These are phyloP conservation scores for Bos javanicus DNA, from an alignment of 2,113 vertebrate genomes.

Conservation along the genomic window DNA sequence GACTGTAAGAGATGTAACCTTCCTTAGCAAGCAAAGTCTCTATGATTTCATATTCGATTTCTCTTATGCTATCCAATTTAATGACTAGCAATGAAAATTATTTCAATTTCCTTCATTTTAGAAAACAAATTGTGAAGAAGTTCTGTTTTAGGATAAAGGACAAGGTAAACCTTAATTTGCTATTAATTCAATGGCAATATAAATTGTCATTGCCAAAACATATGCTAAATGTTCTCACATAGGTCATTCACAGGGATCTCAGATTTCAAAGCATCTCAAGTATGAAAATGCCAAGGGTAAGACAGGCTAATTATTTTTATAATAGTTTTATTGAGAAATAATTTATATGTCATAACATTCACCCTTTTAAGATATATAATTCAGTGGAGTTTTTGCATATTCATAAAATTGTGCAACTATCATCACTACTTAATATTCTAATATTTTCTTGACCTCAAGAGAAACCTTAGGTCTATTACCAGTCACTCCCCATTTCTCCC, in stretches of 20 bases:
- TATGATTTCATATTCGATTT: not conserved
- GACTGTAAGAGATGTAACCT: not conserved
- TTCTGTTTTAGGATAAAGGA: not conserved
- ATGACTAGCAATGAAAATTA: not conserved
- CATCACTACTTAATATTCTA: not conserved
- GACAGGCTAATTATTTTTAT: not conserved
- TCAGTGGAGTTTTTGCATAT: not conserved
- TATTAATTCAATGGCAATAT: not conserved
- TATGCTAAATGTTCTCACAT: not conserved
- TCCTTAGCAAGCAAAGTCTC: not conserved
- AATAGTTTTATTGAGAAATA: not conserved
- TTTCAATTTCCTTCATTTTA: not conserved
- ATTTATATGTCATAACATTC: not conserved
- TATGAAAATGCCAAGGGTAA: not conserved
- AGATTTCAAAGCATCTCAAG: not conserved
- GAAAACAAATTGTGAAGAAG: not conserved
- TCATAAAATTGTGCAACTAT: not conserved
- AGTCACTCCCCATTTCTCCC: not conserved
- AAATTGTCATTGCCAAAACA: not conserved
- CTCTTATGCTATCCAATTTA: not conserved
- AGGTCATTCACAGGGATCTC: not conserved
- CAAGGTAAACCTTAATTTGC: not conserved
- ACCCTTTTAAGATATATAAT: not conserved
- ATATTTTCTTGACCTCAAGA: not conserved
- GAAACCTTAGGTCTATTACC: not conserved